Evolutionary conservation across 2,113 vertebrate genomes (phyloP).

Genomic region (Lutjanus erythropterus): DNA sequence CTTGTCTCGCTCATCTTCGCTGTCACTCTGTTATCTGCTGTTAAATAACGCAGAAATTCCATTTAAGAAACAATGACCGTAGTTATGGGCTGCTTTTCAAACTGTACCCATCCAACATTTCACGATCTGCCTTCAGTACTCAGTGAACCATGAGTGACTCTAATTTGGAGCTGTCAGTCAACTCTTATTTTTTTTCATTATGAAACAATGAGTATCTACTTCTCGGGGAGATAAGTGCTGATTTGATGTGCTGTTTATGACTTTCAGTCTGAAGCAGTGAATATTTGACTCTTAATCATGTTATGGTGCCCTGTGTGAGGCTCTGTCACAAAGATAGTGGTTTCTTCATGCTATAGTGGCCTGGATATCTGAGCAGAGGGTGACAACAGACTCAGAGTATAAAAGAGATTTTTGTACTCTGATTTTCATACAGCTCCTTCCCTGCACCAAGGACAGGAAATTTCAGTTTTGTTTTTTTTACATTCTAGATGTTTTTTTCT

Average conservation of each 20-base stretch:
- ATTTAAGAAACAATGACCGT: constrained; percentile 5
- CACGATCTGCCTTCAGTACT: background rate
- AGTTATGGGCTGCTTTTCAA: constrained; percentile 23
- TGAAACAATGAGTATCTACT: background rate
- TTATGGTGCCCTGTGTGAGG: too few relatives aligned
- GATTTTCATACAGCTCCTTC: background rate
- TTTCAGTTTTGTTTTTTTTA: too few relatives aligned
- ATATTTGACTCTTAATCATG: background rate
- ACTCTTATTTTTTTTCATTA: background rate
- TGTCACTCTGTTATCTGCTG: constrained; percentile 9
- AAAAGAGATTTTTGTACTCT: background rate
- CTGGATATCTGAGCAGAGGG: background rate
- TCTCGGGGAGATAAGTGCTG: background rate
- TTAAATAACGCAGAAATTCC: constrained; percentile 27
- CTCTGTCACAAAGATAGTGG: background rate
- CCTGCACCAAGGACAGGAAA: background rate
- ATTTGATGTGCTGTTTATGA: too few relatives aligned
- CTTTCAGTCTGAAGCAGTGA: background rate
- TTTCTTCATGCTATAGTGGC: background rate
- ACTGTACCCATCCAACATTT: constrained; percentile 4
- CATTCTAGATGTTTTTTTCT: too few relatives aligned
- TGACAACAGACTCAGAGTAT: background rate
- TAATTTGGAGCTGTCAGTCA: constrained; percentile 39
- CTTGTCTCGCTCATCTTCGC: background rate
- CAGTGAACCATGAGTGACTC: constrained; percentile 13